phyloP scores from a whole-genome alignment of 2,888 invertebrate species.

The Drosophila vallismaia region DNA sequence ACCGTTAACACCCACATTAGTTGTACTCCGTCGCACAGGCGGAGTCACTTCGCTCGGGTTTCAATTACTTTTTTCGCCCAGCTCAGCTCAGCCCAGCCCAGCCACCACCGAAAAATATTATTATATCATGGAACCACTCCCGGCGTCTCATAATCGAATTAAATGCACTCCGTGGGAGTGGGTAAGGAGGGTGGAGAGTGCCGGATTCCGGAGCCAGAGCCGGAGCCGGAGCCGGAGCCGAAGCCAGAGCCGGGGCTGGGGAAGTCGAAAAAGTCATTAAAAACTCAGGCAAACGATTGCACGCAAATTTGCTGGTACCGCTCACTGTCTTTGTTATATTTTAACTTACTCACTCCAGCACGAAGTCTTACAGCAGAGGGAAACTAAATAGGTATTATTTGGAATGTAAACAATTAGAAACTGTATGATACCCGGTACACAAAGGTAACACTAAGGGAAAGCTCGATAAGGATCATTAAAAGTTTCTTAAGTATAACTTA shows the following conservation, averaged over 20 bases:
- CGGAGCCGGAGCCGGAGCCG: too few species aligned
- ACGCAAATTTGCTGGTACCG: conserved; percentile 77
- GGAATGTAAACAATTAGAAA: too few species aligned
- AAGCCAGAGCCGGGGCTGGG: not conserved
- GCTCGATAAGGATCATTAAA: too few species aligned
- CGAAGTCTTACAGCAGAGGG: conserved; percentile 10
- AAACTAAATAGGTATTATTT: not conserved
- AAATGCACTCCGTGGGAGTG: conserved; percentile 57
- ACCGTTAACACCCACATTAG: conserved; percentile 81
- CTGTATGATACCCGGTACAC: too few species aligned
- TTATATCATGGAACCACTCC: conserved; percentile 6
- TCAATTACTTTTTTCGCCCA: conserved; percentile 72
- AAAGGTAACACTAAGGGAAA: too few species aligned
- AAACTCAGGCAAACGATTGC: conserved; percentile 69
- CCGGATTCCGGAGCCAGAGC: conserved; percentile 19
- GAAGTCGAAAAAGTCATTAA: conserved; percentile 69
- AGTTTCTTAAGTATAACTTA: too few species aligned
- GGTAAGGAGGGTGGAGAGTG: not conserved
- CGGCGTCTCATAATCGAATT: conserved; percentile 77
- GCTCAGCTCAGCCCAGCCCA: not conserved
- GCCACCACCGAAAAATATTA: conserved; percentile 15
- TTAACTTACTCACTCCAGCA: conserved; percentile 1
- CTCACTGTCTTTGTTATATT: conserved; percentile 32
- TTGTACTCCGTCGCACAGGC: conserved; percentile 68
- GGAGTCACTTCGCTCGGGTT: conserved; percentile 59